Evolutionary conservation across 2,113 vertebrate species (phyloP).

Genomic region (Toxotes jaculatrix): DNA sequence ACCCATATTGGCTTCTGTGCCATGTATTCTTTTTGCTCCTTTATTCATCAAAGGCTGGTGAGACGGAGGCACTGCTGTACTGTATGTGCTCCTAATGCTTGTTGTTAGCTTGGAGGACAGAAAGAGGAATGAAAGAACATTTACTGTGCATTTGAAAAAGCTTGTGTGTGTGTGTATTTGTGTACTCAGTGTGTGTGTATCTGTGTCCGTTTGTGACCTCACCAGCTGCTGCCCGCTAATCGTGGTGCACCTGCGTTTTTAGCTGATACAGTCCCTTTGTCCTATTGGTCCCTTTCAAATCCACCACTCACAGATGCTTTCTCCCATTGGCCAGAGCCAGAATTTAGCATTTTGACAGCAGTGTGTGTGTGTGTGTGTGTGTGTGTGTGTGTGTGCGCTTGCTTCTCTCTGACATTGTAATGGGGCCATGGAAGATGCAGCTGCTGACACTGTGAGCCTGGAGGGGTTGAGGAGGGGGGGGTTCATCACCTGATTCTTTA

Average conservation of each 20-base stretch:
- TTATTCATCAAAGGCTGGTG: conserved; percentile 57
- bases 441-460: conserved; percentile 53
- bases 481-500: conserved; percentile 47
- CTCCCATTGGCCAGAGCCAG: conserved; percentile 51
- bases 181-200: not conserved
- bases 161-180: conserved; percentile 2
- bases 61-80: conserved; percentile 15
- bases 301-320: conserved; percentile 48
- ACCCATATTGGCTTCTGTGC: conserved; percentile 20
- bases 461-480: not conserved
- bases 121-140: conserved; percentile 45
- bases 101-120: conserved; percentile 33
- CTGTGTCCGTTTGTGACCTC: conserved; percentile 50
- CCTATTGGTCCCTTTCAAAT: conserved; percentile 68
- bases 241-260: conserved; percentile 75
- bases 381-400: conserved; percentile 13
- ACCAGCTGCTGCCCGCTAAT: conserved; percentile 75
- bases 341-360: conserved; percentile 58
- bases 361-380: conserved; percentile 15
- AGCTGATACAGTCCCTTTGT: conserved; percentile 63
- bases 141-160: conserved; percentile 44
- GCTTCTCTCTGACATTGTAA: conserved; percentile 25
- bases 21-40: conserved; percentile 24
- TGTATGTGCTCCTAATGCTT: conserved; percentile 11
- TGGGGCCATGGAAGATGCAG: conserved; percentile 57